Evolutionary conservation across 2,797 vertebrate species (phyloP), one percentile per base, ranked within the genome.

Genomic region (Pipistrellus nathusii): DNA sequence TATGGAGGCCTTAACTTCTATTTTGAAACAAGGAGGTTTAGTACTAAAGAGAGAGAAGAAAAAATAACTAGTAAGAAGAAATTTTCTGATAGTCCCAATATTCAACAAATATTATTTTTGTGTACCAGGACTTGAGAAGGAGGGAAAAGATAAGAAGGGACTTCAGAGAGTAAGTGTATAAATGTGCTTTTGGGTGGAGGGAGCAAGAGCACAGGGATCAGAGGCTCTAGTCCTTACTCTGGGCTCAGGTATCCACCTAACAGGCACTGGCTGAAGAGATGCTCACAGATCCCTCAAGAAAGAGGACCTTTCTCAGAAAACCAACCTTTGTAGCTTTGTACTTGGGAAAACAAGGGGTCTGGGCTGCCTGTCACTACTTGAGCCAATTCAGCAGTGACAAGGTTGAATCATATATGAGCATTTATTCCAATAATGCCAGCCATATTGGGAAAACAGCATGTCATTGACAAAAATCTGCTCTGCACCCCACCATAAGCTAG

Each of bases 301-400:
- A 93, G 25, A 88, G 59, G 6, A 46, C 3, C 8, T 76, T 59
- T 75, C 57, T 94, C 53, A 41, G 35, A 90, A 90, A 92, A 25
- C 15, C 32, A 17, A 44, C 1, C 0, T 30, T 77, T 57, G 55
- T 23, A 23, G 21, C 55, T 57, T 57, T 23, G 55, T 57, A 57
- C 23, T 21, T 57, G 55, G 55, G 23, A 51, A 51, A 51, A 18
- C 51, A 51, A 51, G 17, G 15, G 51, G 55, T 10, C 55, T 9
- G 21, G 21, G 55, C 21, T 23, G 55, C 55, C 55, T 57, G 55
- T 23, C 20, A 57, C 21, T 38, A 38, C 38, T 38, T 38, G 38
- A 38, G 38, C 38, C 38, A 38, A 38, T 38, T 38, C 5, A 38
- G 38, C 38, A 38, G 38, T 38, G 38, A 38, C 38, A 38, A 38